Evolutionary conservation across 2,113 vertebrate species (phyloP), one percentile per base, ranked within the genome.

Genomic region (Atractosteus spatula): DNA sequence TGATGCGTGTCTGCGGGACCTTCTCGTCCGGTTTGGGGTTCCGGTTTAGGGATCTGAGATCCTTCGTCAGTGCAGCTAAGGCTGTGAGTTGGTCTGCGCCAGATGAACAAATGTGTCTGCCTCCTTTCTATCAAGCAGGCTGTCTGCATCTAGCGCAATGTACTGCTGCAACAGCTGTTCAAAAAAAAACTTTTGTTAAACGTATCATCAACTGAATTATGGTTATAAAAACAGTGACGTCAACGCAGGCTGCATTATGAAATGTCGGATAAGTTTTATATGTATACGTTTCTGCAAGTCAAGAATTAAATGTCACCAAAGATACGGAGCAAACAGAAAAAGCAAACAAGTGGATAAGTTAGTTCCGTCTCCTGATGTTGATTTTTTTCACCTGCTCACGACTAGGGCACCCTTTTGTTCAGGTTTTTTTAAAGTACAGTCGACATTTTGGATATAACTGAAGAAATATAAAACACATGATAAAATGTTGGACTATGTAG

Each of bases 1-100:
- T 88, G 80, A 89, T 84, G 59, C 8, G 89, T 10, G 74, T 89
- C 11, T 80, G 85, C 74, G 81, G 79, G 73, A 71, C 70, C 55
- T 2, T 62, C 12, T 77, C 88, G 0, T 71, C 76, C 29, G 56
- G 64, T 3, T 82, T 84, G 81, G 81, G 81, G 41, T 81, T 75
- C 1, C 83, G 78, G 8, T 79, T 70, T 64, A 55, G 87, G 45
- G 67, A 80, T 42, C 66, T 86, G 5, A 71, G 62, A 6, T 81
- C 76, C 55, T 77, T 79, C 41, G 69, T 79, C 0, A 54, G 82
- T 10, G 79, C 77, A 5, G 64, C 73, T 0, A 76, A 72, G 70
- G 42, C 84, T 8, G 85, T 87, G 57, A 88, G 88, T 84, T n/a
- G 11, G 43, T 43, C 44, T 3, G 42, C 10, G 29, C 29, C 29